Percentiles rank a stretch among this genome's conserved stretches.
Conservation (phyloP, 2,888 invertebrate genomes). For the Pyrgus malvae region DNA sequence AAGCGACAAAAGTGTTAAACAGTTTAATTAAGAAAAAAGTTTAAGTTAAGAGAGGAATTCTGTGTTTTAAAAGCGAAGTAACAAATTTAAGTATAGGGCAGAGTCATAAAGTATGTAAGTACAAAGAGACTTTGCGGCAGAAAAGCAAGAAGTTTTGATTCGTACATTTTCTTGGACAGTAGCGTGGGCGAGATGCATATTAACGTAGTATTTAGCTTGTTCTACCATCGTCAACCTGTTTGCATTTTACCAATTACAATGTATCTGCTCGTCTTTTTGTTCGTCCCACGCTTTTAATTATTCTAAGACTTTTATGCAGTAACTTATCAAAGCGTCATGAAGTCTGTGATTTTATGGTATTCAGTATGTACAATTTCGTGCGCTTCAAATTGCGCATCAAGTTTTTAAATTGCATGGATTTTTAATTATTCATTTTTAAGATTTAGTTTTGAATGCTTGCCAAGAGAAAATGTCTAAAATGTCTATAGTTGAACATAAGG, state of each 20-base stretch:
- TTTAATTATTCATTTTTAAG: no score
- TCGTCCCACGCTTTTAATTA: constrained; percentile 25
- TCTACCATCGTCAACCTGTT: constrained; percentile 33
- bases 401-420: no score
- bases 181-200: constrained; percentile 29
- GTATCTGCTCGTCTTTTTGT: constrained; percentile 23
- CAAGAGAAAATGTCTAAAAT: no score
- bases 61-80: no score
- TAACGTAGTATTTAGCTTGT: constrained; percentile 24
- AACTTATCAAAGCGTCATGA: constrained; percentile 2
- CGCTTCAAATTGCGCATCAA: background rate
- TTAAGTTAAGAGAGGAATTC: no score
- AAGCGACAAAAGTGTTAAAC: no score
- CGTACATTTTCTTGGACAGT: constrained; percentile 27
- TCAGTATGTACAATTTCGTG: background rate
- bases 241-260: constrained; percentile 35
- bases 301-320: constrained; percentile 22
- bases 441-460: no score
- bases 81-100: background rate
- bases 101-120: no score
- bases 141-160: background rate
- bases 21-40: no score
- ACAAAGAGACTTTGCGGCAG: no score
- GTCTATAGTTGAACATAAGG: no score
- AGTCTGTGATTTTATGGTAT: constrained; percentile 2